Percentiles rank a stretch among this genome's conserved stretches.
Evolutionary conservation across 2,797 vertebrate species (phyloP).

Genomic region (Florisuga fusca): DNA sequence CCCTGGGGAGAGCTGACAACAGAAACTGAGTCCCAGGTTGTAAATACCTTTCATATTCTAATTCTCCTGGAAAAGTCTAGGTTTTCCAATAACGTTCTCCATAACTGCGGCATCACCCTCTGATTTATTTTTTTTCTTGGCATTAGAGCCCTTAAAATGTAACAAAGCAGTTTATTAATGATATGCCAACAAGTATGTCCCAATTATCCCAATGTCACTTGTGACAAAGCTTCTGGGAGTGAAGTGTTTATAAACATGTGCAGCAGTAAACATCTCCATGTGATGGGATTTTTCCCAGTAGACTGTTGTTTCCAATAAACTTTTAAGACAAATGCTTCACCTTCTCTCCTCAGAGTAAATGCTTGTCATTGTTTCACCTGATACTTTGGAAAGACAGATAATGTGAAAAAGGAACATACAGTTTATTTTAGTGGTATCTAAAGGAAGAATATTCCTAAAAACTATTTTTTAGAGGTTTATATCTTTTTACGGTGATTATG

Average conservation of each 20-base stretch:
- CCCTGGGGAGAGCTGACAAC: not conserved
- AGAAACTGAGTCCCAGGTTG: not conserved
- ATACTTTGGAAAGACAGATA: not conserved
- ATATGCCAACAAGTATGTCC: not conserved
- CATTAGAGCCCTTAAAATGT: not conserved
- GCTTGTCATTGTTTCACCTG: not conserved
- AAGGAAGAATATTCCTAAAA: not conserved
- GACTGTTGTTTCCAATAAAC: not conserved
- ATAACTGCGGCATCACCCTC: not conserved
- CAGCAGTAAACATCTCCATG: not conserved
- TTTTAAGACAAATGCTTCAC: not conserved
- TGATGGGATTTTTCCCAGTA: not conserved
- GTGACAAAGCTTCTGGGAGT: not conserved
- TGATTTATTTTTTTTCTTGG: not conserved
- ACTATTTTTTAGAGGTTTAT: not conserved
- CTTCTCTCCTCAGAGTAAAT: not conserved
- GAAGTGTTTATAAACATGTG: not conserved
- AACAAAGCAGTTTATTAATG: not conserved
- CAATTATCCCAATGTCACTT: not conserved
- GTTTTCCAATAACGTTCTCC: not conserved
- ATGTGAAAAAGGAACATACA: not conserved
- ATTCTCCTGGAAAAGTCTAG: not conserved
- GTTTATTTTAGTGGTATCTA: not conserved
- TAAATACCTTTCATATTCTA: not conserved
- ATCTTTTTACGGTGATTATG: not conserved